Conservation (phyloP, 2,888 invertebrate species). For the Microctonus hyperodae region DNA sequence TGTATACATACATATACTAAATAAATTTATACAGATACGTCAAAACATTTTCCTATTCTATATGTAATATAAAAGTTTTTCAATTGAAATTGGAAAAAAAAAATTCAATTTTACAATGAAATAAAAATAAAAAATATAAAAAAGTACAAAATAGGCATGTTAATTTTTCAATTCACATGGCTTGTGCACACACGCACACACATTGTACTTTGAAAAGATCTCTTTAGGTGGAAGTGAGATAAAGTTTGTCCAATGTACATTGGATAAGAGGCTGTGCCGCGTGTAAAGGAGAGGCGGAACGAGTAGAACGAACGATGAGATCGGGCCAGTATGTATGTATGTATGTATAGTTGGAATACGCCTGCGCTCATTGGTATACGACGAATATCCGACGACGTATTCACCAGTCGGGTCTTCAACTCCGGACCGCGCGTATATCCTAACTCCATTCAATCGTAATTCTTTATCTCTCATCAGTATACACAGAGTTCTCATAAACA, state of each 20-base stretch:
- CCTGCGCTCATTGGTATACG: constrained; percentile 37
- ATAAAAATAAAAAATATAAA: not conserved
- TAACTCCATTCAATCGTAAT: constrained; percentile 1
- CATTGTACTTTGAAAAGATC: not conserved
- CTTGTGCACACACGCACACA: not conserved
- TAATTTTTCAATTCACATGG: constrained; percentile 10
- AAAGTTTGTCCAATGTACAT: constrained; percentile 10
- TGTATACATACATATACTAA: not conserved
- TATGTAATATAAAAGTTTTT: not conserved
- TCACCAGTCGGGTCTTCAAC: constrained; percentile 59
- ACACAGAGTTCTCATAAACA: not conserved
- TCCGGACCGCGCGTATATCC: constrained; percentile 58
- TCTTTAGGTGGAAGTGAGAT: not conserved
- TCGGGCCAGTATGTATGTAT: too few relatives aligned
- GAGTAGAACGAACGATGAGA: constrained; percentile 15
- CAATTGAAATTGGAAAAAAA: not conserved
- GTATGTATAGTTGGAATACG: constrained; percentile 30
- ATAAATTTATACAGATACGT: not conserved
- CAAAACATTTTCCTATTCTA: not conserved
- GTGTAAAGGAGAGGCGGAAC: constrained; percentile 26
- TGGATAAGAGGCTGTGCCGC: constrained; percentile 8
- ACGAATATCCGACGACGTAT: constrained; percentile 42
- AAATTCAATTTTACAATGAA: not conserved
- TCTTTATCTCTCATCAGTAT: not conserved
- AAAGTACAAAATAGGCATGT: not conserved